Evolutionary conservation across 2,888 invertebrate species (phyloP).

Genomic region (Phlogophora meticulosa): DNA sequence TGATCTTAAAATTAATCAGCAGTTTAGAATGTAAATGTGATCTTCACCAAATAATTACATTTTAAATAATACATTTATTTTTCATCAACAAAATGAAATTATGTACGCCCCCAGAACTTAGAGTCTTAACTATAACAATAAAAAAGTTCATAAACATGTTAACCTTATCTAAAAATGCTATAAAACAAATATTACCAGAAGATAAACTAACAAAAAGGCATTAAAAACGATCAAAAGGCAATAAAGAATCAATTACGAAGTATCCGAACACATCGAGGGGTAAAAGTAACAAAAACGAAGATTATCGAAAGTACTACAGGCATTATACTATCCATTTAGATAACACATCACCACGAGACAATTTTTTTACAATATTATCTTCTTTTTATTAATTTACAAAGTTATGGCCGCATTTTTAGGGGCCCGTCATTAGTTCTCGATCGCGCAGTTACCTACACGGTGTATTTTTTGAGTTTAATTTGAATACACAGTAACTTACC

Average conservation of each 20-base stretch:
- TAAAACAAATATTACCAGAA: slow-evolving; percentile 24
- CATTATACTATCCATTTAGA: slow-evolving; percentile 79
- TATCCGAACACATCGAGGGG: slow-evolving; percentile 50
- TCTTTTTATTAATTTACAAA: slow-evolving; percentile 57
- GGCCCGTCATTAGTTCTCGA: slow-evolving; percentile 39
- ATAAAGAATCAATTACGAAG: slow-evolving; percentile 64
- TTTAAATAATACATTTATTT: too few species aligned
- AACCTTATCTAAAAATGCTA: slow-evolving; percentile 4
- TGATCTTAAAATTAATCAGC: background rate
- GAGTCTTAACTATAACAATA: too few species aligned
- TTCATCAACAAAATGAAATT: too few species aligned
- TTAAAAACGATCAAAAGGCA: slow-evolving; percentile 55
- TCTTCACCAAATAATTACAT: background rate
- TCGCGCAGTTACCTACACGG: too few species aligned
- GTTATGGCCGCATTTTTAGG: slow-evolving; percentile 45
- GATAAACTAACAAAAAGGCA: slow-evolving; percentile 38
- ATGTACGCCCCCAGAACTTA: too few species aligned
- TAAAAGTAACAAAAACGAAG: slow-evolving; percentile 62
- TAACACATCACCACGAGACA: slow-evolving; percentile 71
- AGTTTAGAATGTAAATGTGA: background rate
- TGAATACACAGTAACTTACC: background rate
- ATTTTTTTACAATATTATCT: slow-evolving; percentile 53
- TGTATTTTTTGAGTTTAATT: background rate
- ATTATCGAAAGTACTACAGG: slow-evolving; percentile 57
- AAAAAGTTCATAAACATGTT: background rate